These are phyloP conservation scores for Notechis scutatus DNA, from an alignment of 2,113 vertebrate genomes.

Conservation along the genomic window DNA sequence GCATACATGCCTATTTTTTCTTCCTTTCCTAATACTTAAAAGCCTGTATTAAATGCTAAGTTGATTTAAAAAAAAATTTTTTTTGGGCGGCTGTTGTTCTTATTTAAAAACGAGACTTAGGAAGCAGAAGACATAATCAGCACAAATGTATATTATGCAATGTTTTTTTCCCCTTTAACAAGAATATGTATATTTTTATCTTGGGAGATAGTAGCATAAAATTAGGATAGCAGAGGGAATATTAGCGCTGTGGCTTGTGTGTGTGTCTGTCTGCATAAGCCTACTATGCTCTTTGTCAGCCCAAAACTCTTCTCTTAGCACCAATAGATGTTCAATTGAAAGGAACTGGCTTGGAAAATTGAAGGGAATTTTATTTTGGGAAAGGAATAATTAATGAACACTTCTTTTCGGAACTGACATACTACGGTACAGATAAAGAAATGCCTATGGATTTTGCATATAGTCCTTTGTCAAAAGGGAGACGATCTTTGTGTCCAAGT, in stretches of 20 bases:
- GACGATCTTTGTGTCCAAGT: background rate
- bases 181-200: conserved; percentile 56
- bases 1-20: background rate
- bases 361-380: background rate
- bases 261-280: background rate
- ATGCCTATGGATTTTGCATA: background rate
- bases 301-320: background rate
- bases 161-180: conserved; percentile 49
- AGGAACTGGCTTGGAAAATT: background rate
- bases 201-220: conserved; percentile 53
- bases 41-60: conserved; percentile 23
- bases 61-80: background rate
- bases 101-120: conserved; percentile 49
- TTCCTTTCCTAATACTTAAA: conserved; percentile 1
- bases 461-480: background rate
- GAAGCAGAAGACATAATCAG: conserved; percentile 52
- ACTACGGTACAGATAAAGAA: background rate
- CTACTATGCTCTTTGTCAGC: background rate
- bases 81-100: background rate
- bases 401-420: background rate
- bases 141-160: conserved; percentile 49
- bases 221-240: conserved; percentile 46
- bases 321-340: background rate
- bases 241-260: conserved; percentile 14
- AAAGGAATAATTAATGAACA: background rate